Evolutionary conservation across 1,140 invertebrate species (phyloP).

Genomic region (Drosophila mojavensis): DNA sequence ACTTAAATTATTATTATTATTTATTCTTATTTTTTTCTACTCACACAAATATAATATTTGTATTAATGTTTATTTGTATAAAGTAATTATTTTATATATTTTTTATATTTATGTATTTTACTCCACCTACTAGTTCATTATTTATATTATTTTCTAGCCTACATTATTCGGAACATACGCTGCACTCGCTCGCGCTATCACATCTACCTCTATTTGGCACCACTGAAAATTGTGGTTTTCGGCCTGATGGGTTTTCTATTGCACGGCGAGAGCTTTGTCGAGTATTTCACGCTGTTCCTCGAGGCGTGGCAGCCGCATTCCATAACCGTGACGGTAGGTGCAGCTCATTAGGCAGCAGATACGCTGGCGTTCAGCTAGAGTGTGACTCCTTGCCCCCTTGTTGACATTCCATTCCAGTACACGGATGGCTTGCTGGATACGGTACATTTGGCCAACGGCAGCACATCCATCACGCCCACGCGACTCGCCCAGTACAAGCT

Average conservation of each 20-base stretch:
- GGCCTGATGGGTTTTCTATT: constrained; percentile 86
- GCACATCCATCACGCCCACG: constrained; percentile 45
- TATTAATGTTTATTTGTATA: too few relatives aligned
- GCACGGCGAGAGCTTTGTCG: constrained; percentile 85
- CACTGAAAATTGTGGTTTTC: constrained; percentile 88
- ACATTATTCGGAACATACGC: constrained; percentile 69
- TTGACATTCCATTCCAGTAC: constrained; percentile 37
- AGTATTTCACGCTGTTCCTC: constrained; percentile 85
- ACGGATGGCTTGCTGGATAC: constrained; percentile 25
- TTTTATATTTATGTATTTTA: too few relatives aligned
- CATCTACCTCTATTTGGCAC: constrained; percentile 88
- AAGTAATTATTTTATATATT: too few relatives aligned
- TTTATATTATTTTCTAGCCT: constrained; percentile 38
- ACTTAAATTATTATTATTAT: too few relatives aligned
- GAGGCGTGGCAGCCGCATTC: constrained; percentile 85
- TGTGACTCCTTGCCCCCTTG: not conserved
- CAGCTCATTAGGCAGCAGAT: constrained; percentile 15
- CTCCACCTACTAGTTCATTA: too few relatives aligned
- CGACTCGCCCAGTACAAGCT: constrained; percentile 39
- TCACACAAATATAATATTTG: too few relatives aligned
- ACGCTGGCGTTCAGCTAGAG: not conserved
- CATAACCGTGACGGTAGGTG: constrained; percentile 86
- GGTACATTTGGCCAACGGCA: constrained; percentile 34
- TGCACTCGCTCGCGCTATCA: constrained; percentile 87
- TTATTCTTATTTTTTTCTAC: too few relatives aligned